Evolutionary conservation across 2,888 invertebrate genomes (phyloP).

Genomic region (Aquatica leii): DNA sequence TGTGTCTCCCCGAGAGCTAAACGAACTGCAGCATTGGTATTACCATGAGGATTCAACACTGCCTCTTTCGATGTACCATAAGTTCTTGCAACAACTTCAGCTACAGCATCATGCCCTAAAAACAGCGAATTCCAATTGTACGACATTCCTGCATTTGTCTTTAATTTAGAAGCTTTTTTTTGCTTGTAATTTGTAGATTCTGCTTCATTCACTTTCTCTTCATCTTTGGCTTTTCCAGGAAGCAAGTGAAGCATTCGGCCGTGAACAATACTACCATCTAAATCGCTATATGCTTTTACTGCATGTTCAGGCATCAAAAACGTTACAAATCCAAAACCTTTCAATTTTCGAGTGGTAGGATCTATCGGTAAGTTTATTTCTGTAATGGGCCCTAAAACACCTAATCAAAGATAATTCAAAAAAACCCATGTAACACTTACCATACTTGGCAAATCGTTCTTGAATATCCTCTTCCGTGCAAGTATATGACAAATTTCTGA

Average conservation of each 20-base stretch:
- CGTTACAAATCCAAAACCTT: slow-evolving; percentile 93
- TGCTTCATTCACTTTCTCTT: slow-evolving; percentile 54
- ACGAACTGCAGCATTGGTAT: slow-evolving; percentile 86
- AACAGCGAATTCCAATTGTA: slow-evolving; percentile 98
- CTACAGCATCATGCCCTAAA: slow-evolving; percentile 91
- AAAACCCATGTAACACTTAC: slow-evolving; percentile 59
- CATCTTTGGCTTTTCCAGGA: slow-evolving; percentile 78
- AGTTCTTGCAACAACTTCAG: slow-evolving; percentile 86
- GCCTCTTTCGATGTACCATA: slow-evolving; percentile 87
- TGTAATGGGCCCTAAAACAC: slow-evolving; percentile 74
- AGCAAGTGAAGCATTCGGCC: slow-evolving; percentile 94
- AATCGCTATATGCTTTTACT: slow-evolving; percentile 81
- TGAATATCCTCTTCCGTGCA: slow-evolving; percentile 87
- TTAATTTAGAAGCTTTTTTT: slow-evolving; percentile 80
- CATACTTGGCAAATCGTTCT: slow-evolving; percentile 83
- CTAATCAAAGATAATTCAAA: background rate
- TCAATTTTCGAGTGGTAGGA: slow-evolving; percentile 77
- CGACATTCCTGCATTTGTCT: slow-evolving; percentile 76
- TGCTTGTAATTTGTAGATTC: slow-evolving; percentile 81
- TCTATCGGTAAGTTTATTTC: slow-evolving; percentile 93
- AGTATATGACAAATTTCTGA: slow-evolving; percentile 89
- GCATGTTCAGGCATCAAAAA: slow-evolving; percentile 97
- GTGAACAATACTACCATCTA: slow-evolving; percentile 92
- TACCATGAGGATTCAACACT: slow-evolving; percentile 63
- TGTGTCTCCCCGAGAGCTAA: slow-evolving; percentile 97